These are phyloP conservation scores for Ceramica pisi DNA, from an alignment of 2,888 invertebrate genomes.

Conservation along the genomic window DNA sequence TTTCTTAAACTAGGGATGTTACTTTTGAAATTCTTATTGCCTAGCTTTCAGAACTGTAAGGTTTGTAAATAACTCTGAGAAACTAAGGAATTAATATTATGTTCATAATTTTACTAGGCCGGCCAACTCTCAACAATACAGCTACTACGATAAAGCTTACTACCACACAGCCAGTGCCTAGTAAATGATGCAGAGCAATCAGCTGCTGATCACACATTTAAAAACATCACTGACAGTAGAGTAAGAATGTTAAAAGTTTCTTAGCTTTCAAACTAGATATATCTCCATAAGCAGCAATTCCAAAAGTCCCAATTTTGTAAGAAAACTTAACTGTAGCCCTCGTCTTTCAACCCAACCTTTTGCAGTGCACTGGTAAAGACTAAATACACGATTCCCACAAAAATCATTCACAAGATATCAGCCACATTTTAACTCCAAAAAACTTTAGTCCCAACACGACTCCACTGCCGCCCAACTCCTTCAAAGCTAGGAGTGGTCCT, in stretches of 20 bases:
- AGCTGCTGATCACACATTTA: not conserved
- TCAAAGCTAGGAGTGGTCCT: slow-evolving; percentile 76
- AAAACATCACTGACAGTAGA: not conserved
- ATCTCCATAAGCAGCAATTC: too few relatives aligned
- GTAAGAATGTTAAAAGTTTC: not conserved
- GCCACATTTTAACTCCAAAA: slow-evolving; percentile 3
- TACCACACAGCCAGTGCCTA: slow-evolving; percentile 6
- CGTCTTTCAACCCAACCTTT: too few relatives aligned
- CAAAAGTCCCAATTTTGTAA: not conserved
- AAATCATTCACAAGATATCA: not conserved
- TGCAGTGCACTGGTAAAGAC: not conserved
- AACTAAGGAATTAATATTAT: not conserved
- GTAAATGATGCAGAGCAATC: slow-evolving; percentile 3
- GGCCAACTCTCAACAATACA: slow-evolving; percentile 4
- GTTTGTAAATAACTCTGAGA: not conserved
- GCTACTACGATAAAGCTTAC: not conserved
- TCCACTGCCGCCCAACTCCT: slow-evolving; percentile 65
- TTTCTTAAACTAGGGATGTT: too few relatives aligned
- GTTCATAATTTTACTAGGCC: slow-evolving; percentile 22
- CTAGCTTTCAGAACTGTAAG: not conserved
- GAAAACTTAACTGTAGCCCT: not conserved
- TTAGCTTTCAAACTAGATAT: not conserved
- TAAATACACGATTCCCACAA: not conserved
- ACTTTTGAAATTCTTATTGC: too few relatives aligned
- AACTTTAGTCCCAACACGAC: slow-evolving; percentile 53